phyloP scores from a whole-genome alignment of 2,888 invertebrate genomes.

The Drosophila hawaiiensis region DNA sequence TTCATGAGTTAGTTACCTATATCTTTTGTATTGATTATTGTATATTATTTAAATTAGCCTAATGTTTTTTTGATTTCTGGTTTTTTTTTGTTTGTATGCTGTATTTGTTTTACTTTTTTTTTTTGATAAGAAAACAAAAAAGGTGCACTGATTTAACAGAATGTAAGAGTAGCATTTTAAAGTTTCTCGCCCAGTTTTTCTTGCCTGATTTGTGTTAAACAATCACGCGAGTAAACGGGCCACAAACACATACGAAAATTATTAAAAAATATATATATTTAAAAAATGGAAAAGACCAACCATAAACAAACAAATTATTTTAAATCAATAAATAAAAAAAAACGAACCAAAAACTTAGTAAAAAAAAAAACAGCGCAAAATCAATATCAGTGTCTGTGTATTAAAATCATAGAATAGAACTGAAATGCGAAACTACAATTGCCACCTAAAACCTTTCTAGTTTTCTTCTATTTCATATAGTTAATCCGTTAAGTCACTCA shows the following conservation, averaged over 20 bases:
- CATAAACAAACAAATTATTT: slow-evolving; percentile 52
- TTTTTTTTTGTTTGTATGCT: slow-evolving; percentile 25
- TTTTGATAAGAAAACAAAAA: slow-evolving; percentile 61
- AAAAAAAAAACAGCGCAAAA: slow-evolving; percentile 39
- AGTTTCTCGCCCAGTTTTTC: slow-evolving; percentile 83
- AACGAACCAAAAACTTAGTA: slow-evolving; percentile 26
- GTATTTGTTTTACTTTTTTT: slow-evolving; percentile 39
- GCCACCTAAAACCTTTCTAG: slow-evolving; percentile 49
- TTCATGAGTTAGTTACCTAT: neutral
- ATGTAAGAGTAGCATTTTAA: slow-evolving; percentile 85
- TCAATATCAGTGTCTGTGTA: slow-evolving; percentile 45
- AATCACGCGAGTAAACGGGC: slow-evolving; percentile 83
- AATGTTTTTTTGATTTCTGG: slow-evolving; percentile 28
- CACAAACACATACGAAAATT: slow-evolving; percentile 62
- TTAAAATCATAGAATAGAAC: slow-evolving; percentile 38
- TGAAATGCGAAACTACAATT: slow-evolving; percentile 64
- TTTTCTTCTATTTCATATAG: slow-evolving; percentile 54
- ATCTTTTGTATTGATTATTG: slow-evolving; percentile 13
- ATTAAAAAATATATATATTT: too few species aligned
- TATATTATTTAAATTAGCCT: slow-evolving; percentile 35
- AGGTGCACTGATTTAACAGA: slow-evolving; percentile 84
- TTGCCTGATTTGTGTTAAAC: slow-evolving; percentile 81
- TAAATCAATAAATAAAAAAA: slow-evolving; percentile 49
- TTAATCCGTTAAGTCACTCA: slow-evolving; percentile 46
- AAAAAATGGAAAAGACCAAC: slow-evolving; percentile 30